A percentile compares a stretch with the other conserved stretches of the same genome.
phyloP scores from a whole-genome alignment of 2,797 vertebrate genomes.

The Chelon labrosus region DNA sequence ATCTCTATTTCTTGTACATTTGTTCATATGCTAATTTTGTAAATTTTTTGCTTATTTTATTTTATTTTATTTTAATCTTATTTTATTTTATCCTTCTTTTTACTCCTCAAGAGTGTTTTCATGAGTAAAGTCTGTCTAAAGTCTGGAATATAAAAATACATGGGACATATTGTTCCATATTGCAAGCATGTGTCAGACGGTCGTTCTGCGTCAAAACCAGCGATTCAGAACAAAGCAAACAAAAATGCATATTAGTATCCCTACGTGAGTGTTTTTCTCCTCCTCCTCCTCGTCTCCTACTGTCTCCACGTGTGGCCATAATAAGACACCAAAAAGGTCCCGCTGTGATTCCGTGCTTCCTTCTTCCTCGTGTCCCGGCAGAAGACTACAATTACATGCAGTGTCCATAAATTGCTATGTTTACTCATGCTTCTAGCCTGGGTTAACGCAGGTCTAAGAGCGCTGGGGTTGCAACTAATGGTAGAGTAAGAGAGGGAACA shows the following conservation, averaged over 20 bases:
- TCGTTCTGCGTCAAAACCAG: conserved; percentile 17
- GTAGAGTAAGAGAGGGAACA: neutral
- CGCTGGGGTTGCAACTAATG: neutral
- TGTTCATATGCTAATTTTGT: too few species aligned
- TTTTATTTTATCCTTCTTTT: too few species aligned
- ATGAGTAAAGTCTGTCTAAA: too few species aligned
- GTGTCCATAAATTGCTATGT: conserved; percentile 55
- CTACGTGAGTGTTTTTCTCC: neutral
- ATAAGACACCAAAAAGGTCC: conserved; percentile 42
- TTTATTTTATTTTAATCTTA: too few species aligned
- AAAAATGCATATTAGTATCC: too few species aligned
- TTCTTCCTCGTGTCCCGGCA: conserved; percentile 39
- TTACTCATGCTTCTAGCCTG: conserved; percentile 40
- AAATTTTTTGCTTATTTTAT: too few species aligned
- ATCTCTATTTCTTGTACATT: too few species aligned
- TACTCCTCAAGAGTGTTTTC: too few species aligned
- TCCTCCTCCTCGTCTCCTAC: conserved; percentile 2
- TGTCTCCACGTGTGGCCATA: conserved; percentile 28
- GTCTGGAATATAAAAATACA: too few species aligned
- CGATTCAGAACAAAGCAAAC: neutral
- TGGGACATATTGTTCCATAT: neutral
- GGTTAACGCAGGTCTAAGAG: conserved; percentile 15
- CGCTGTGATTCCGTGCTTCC: conserved; percentile 35
- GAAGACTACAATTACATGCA: conserved; percentile 54
- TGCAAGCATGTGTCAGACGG: conserved; percentile 10